Evolutionary conservation across 2,888 invertebrate species (phyloP).

Genomic region (Drosophila monieri): DNA sequence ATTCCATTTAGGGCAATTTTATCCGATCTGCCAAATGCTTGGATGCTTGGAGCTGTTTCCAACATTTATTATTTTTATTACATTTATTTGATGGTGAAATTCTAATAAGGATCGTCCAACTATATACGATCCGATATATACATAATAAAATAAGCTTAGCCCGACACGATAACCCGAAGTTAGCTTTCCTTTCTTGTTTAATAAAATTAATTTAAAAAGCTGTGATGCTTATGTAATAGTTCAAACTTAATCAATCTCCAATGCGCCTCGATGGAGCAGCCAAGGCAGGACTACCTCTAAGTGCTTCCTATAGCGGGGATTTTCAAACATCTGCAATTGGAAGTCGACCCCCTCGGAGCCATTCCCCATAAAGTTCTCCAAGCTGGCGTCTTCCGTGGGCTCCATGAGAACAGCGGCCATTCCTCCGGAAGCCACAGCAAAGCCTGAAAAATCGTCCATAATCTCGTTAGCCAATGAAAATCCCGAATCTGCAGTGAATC

Average conservation of each 20-base stretch:
- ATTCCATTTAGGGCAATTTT: too few species aligned
- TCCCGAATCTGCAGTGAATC: too few species aligned
- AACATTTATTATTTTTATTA: too few species aligned
- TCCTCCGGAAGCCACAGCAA: slow-evolving; percentile 58
- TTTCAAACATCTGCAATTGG: slow-evolving; percentile 64
- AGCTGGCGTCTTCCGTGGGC: slow-evolving; percentile 62
- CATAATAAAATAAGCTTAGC: too few species aligned
- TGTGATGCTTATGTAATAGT: not conserved
- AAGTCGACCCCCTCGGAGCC: slow-evolving; percentile 55
- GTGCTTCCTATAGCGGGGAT: slow-evolving; percentile 70
- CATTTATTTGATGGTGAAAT: too few species aligned
- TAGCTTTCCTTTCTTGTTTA: too few species aligned
- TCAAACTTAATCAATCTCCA: slow-evolving; percentile 37
- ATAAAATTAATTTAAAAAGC: not conserved
- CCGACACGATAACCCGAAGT: too few species aligned
- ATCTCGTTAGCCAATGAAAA: too few species aligned
- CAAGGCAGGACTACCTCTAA: slow-evolving; percentile 74
- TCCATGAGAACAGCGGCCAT: slow-evolving; percentile 73
- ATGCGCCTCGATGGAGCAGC: slow-evolving; percentile 73
- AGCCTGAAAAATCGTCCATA: slow-evolving; percentile 52
- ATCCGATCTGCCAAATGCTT: too few species aligned
- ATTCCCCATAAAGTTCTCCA: slow-evolving; percentile 61
- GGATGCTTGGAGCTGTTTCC: too few species aligned
- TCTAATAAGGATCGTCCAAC: too few species aligned
- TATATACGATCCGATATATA: too few species aligned